Evolutionary conservation across 2,113 vertebrate species (phyloP), one percentile per base, ranked within the genome.

Genomic region (Rhinoptilus africanus): DNA sequence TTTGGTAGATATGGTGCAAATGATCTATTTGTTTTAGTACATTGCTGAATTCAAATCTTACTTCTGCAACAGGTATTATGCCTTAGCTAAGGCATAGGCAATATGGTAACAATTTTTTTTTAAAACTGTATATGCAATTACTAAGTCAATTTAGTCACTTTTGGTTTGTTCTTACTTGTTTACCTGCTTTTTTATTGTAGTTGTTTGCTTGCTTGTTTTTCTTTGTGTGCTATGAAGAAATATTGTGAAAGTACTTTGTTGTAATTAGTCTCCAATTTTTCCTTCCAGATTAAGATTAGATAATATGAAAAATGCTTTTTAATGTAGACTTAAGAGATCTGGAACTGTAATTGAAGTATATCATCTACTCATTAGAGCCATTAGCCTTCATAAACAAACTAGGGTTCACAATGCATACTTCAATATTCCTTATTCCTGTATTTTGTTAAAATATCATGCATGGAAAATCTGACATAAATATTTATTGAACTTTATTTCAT

Each of bases 321-420:
- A 45, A 48, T 32, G 8, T 35, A 62, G 17, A 57, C 4, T 34
- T 43, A 54, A 78, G 27, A 34, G 2, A 67, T 57, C 14, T 51
- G 35, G 8, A 79, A 57, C 79, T 56, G 24, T 43, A 66, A 71
- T 23, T 62, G 2, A 34, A 8, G 3, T 43, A 37, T 92, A 71
- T 76, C 5, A n/a, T 53, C 17, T 80, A 57, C 12, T 6, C 0
- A 0, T 56, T 83, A 62, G 7, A 71, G 8, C 3, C 14, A 39
- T 34, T 53, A 59, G 26, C 12, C 9, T 88, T 83, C 47, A 30
- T 16, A 72, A 66, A 77, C 3, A 68, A 62, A 68, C 54, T 19
- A 26, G 27, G 50, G 14, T 64, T 57, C 26, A 57, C 5, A 45
- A 28, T 30, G 8, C 12, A 23, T 72, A 20, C 15, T 26, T 66